Base-by-base conservation (phyloP, 2,113 vertebrate genomes). In the Thryonomys swinderianus region DNA sequence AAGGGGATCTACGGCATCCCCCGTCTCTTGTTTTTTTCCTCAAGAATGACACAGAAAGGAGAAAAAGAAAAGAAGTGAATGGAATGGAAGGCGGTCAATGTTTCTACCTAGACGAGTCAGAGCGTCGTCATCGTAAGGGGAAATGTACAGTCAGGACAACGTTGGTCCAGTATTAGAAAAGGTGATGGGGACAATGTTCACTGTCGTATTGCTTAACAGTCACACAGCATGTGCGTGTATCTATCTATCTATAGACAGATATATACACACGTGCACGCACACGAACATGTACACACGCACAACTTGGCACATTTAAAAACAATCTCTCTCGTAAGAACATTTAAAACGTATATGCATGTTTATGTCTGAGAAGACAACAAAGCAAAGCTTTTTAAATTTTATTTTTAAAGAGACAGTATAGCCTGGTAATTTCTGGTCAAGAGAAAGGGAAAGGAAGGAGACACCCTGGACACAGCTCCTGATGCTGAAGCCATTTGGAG, bases 251-350 rank as follows among this genome's bases (percentile, higher is more conserved):
- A 40, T 55, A 51, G 48, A 98, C 97, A 98, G 30, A 76, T 13
- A 88, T 3, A 55, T 11, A 90, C 34, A 67, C n/a, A 90, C 61
- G 98, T 97, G 98, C 16, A 89, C 5, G 84, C 1, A 83, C 18
- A 85, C 21, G 69, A 21, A 92, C 23, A 74, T 53, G 94, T 5
- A 85, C 20, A 90, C 67, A 96, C 98, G 98, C 96, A 98, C 94
- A 98, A 98, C 98, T 99, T 99, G 99, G 99, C 98, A 99, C 98
- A 97, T 98, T 97, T 97, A 98, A 98, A 98, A 98, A 98, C 97
- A 42, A 97, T 97, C 93, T 97, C 93, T 98, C 95, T 97, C 98
- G 96, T 69, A 98, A 98, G 98, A 98, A 98, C 98, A 98, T 93
- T 98, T 97, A 98, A 97, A 98, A 98, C 96, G 62, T 97, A 97